Base-by-base conservation (phyloP, 2,113 vertebrate genomes). In the Lichenostomus cassidix region DNA sequence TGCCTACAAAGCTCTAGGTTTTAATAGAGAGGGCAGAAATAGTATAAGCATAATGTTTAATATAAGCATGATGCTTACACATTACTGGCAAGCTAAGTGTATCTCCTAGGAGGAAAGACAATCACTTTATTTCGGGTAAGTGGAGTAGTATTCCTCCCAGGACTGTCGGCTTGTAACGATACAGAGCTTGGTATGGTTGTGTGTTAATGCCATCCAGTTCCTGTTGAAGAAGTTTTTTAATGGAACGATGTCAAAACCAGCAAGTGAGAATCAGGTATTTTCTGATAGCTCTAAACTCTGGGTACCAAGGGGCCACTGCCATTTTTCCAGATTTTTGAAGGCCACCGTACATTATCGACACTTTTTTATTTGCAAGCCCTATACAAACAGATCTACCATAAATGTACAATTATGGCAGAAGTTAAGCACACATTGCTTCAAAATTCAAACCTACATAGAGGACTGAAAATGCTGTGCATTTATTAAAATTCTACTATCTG, bases 11-110 rank as follows among this genome's bases (percentile, higher is more conserved):
- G 90, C 58, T 83, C 39, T 89, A 82, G 94, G 25, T 95, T 93
- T 96, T 92, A 96, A 96, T 91, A 94, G 83, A 95, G 65, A 87
- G 92, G 91, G 90, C 75, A 94, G 92, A 97, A 97, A 92, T 92
- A 92, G 75, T 73, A 90, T 59, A 74, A 93, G 65, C 39, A 89
- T 78, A 95, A 94, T 67, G 69, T 81, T 92, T 96, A 95, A 92
- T 92, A 93, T 90, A 83, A 90, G 73, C 95, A 97, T 80, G 86
- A 92, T 90, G 65, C 80, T 93, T 93, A 85, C 89, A 95, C 56
- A 83, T 96, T 92, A 95, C 67, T 37, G 56, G 83, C n/a, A 88
- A 85, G 75, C 25, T 77, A 69, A 93, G 50, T 35, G 67, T 76
- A 83, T 44, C 76, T 92, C 68, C 55, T 49, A 55, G 42, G 67